Conservation (phyloP, 2,888 invertebrate genomes). For the Zaprionus obscuricornis region DNA sequence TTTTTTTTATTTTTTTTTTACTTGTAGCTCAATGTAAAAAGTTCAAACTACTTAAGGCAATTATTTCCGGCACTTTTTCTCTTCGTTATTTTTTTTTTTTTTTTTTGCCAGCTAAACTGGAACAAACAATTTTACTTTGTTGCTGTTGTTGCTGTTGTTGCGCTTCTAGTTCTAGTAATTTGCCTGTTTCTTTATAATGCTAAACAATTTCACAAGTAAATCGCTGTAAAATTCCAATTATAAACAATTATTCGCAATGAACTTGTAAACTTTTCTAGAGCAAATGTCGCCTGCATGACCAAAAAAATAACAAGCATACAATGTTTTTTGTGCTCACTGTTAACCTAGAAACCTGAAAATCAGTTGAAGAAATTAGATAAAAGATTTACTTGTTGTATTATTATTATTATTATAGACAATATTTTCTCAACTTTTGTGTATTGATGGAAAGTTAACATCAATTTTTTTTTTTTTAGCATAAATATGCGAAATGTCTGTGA, state of each 20-base stretch:
- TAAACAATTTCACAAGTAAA: slow-evolving; percentile 69
- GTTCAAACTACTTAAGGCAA: slow-evolving; percentile 75
- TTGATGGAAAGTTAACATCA: slow-evolving; percentile 21
- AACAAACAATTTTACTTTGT: slow-evolving; percentile 35
- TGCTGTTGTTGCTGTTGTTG: slow-evolving; percentile 17
- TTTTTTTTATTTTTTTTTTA: slow-evolving; percentile 1
- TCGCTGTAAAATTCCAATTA: slow-evolving; percentile 69
- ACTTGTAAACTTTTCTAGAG: slow-evolving; percentile 54
- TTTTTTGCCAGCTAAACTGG: slow-evolving; percentile 46
- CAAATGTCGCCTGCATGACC: slow-evolving; percentile 16
- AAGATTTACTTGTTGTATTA: neutral
- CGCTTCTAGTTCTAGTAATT: slow-evolving; percentile 42
- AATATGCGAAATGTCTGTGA: slow-evolving; percentile 65
- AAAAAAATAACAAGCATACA: neutral
- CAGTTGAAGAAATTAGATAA: slow-evolving; percentile 13
- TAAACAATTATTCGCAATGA: slow-evolving; percentile 62
- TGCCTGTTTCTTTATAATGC: slow-evolving; percentile 36
- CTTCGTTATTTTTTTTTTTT: slow-evolving; percentile 12
- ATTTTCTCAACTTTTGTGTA: slow-evolving; percentile 50
- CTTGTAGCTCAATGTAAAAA: slow-evolving; percentile 40
- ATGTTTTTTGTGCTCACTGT: slow-evolving; percentile 9
- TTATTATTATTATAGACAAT: slow-evolving; percentile 14
- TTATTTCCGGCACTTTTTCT: slow-evolving; percentile 77
- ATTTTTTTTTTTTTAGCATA: slow-evolving; percentile 57
- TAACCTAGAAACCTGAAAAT: slow-evolving; percentile 46